Evolutionary conservation across 2,888 invertebrate genomes (phyloP).

Genomic region (Myopa testacea): DNA sequence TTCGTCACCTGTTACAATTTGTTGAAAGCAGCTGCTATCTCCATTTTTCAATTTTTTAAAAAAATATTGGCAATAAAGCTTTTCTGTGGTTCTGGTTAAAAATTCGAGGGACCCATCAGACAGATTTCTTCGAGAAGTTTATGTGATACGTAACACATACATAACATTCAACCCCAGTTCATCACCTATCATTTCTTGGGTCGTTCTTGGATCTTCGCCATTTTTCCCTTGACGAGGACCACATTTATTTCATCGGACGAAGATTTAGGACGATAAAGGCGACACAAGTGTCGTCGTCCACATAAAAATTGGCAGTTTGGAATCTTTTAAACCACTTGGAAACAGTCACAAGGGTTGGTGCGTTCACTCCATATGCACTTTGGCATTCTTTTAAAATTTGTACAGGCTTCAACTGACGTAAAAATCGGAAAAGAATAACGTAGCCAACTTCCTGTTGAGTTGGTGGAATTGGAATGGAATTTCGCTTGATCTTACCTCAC

Average conservation of each 20-base stretch:
- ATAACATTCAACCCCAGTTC: neutral
- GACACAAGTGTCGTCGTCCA: neutral
- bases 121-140: no score
- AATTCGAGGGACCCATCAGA: no score
- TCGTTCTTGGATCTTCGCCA: neutral
- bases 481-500: neutral
- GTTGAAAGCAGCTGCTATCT: no score
- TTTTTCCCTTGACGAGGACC: neutral
- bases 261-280: no score
- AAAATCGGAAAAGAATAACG: constrained; percentile 27
- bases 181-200: constrained; percentile 2
- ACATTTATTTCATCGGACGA: neutral
- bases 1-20: no score
- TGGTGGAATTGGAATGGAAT: constrained; percentile 20
- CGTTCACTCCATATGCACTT: constrained; percentile 42
- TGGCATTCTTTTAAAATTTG: constrained; percentile 46
- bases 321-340: constrained; percentile 18
- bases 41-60: no score
- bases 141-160: neutral
- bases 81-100: no score
- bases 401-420: constrained; percentile 23
- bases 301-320: neutral
- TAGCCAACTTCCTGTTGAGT: constrained; percentile 11
- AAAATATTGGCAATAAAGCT: no score
- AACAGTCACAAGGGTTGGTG: constrained; percentile 13